A percentile compares a stretch with the other conserved stretches of the same genome.
phyloP scores from a whole-genome alignment of 2,888 invertebrate species.

The Tachina grossa region DNA sequence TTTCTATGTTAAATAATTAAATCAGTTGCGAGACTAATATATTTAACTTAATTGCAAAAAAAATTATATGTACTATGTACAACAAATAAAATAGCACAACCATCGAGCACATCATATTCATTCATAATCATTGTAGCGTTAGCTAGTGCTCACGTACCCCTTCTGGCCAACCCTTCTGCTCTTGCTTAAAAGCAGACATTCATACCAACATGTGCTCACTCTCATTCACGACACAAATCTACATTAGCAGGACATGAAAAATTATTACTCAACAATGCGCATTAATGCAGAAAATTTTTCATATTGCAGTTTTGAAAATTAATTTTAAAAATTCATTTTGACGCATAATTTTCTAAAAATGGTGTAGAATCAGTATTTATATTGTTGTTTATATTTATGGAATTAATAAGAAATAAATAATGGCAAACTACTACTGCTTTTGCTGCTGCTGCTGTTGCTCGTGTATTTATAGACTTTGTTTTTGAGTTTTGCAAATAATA shows the following conservation, averaged over 20 bases:
- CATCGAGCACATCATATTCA: constrained; percentile 56
- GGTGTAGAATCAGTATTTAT: constrained; percentile 65
- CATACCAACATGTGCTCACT: constrained; percentile 10
- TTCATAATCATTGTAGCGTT: constrained; percentile 55
- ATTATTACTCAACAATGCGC: constrained; percentile 72
- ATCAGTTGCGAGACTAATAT: constrained; percentile 81
- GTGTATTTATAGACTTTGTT: background rate
- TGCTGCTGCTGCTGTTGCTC: background rate
- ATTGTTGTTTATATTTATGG: constrained; percentile 68
- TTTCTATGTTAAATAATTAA: constrained; percentile 82
- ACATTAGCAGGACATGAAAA: constrained; percentile 62
- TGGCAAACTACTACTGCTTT: background rate
- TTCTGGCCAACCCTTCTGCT: constrained; percentile 19
- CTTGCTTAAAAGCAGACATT: background rate
- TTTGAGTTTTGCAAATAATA: background rate
- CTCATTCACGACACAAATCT: constrained; percentile 51
- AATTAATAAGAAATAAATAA: constrained; percentile 68
- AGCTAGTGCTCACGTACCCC: constrained; percentile 9
- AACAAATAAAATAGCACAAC: constrained; percentile 42
- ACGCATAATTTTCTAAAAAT: constrained; percentile 70
- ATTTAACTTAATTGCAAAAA: constrained; percentile 79
- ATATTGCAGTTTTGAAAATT: constrained; percentile 70
- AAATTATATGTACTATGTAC: background rate
- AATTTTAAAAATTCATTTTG: constrained; percentile 72
- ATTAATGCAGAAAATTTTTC: constrained; percentile 72